These are phyloP conservation scores for Glossophaga mutica DNA, from an alignment of 2,797 vertebrate species.

Conservation along the genomic window DNA sequence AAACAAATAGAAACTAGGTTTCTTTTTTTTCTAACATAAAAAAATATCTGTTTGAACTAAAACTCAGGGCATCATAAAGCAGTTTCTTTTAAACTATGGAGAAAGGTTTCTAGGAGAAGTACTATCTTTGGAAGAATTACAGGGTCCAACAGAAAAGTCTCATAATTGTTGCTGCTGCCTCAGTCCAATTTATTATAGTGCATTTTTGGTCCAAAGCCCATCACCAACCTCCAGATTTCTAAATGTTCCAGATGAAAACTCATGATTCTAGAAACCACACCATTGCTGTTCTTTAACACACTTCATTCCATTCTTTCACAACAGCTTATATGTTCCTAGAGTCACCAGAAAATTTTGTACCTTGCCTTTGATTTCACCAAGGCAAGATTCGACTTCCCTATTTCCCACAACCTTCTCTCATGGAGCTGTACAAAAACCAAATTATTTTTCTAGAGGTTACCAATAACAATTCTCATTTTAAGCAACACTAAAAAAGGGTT, in stretches of 20 bases:
- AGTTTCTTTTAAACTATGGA: neutral
- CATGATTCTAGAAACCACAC: slow-evolving; percentile 64
- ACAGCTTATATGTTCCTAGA: slow-evolving; percentile 42
- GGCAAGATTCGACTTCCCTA: slow-evolving; percentile 62
- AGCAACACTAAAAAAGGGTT: slow-evolving; percentile 69
- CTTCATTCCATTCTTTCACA: slow-evolving; percentile 53
- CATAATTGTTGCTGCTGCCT: slow-evolving; percentile 50
- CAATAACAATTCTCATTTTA: slow-evolving; percentile 78
- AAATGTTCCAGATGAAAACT: slow-evolving; percentile 76
- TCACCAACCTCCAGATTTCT: slow-evolving; percentile 65
- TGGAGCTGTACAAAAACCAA: slow-evolving; percentile 64
- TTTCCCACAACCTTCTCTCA: slow-evolving; percentile 74
- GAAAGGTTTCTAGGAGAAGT: neutral
- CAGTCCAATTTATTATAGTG: slow-evolving; percentile 74
- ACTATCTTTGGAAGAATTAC: neutral
- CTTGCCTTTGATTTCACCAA: slow-evolving; percentile 66
- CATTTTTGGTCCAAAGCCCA: slow-evolving; percentile 62
- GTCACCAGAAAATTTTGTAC: slow-evolving; percentile 60
- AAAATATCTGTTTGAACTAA: neutral
- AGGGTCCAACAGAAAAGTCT: slow-evolving; percentile 24
- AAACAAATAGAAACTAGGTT: neutral
- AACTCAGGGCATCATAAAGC: slow-evolving; percentile 15
- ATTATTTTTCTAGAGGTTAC: slow-evolving; percentile 77
- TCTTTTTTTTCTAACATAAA: neutral
- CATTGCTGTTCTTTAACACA: slow-evolving; percentile 63